A percentile compares a stretch with the other conserved stretches of the same genome.
These are phyloP conservation scores for Rhinolophus sinicus DNA, from an alignment of 2,113 vertebrate species.

Conservation along the genomic window DNA sequence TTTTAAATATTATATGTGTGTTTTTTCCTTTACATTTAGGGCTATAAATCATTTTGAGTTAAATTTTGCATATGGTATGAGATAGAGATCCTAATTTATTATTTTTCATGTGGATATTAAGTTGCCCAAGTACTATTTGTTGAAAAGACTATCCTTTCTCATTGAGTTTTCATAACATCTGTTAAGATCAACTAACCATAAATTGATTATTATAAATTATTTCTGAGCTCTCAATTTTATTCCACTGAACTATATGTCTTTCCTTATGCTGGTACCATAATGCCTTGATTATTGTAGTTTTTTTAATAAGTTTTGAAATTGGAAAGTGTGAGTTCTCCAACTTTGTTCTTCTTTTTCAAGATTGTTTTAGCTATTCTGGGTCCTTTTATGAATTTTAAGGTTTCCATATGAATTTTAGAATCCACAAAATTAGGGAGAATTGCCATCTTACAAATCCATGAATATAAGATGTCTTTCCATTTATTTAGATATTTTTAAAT, in stretches of 20 bases:
- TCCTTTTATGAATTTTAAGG: neutral
- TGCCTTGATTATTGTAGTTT: neutral
- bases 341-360: neutral
- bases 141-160: neutral
- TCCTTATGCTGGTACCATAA: neutral
- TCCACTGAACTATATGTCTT: neutral
- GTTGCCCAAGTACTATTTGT: neutral
- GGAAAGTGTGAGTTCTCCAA: neutral
- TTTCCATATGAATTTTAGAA: neutral
- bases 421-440: neutral
- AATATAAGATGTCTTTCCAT: neutral
- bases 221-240: neutral
- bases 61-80: neutral
- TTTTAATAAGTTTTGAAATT: neutral
- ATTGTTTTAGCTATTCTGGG: too few species aligned
- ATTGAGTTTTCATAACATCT: neutral
- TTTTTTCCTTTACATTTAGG: neutral
- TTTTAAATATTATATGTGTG: neutral
- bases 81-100: neutral
- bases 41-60: neutral
- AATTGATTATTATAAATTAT: neutral
- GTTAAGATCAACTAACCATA: neutral
- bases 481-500: neutral
- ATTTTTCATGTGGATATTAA: neutral
- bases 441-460: neutral